A percentile compares a stretch with the other conserved stretches of the same genome.
Conservation (phyloP, 2,113 vertebrate species). For the Caracal caracal region DNA sequence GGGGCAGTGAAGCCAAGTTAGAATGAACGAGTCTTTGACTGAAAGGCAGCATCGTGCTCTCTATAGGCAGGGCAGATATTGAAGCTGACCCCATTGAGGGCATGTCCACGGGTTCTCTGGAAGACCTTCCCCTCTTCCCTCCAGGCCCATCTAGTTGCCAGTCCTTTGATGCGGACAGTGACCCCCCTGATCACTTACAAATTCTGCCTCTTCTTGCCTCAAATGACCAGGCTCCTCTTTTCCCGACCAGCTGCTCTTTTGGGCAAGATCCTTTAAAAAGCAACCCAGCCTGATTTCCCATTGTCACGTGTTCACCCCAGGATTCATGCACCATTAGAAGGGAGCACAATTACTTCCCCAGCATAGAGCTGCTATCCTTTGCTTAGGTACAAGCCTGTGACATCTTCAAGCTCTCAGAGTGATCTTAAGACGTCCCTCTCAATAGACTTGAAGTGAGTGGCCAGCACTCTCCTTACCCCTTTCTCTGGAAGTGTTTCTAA, state of each 20-base stretch:
- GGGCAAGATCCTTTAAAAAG: background rate
- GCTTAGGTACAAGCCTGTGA: background rate
- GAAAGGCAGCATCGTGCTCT: background rate
- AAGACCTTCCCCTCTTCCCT: background rate
- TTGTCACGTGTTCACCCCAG: background rate
- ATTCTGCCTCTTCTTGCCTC: background rate
- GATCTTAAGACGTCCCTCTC: background rate
- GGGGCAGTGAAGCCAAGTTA: background rate
- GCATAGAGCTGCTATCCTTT: background rate
- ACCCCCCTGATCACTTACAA: background rate
- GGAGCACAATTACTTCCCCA: background rate
- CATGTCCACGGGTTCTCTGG: background rate
- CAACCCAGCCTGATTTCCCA: background rate
- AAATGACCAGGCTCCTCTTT: background rate
- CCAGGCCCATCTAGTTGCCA: background rate
- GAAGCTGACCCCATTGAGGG: background rate
- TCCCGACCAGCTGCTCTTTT: background rate
- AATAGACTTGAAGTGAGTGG: background rate
- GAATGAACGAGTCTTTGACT: background rate
- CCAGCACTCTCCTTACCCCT: background rate
- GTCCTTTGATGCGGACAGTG: background rate
- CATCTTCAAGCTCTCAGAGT: background rate
- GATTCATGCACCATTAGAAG: background rate
- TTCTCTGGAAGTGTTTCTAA: background rate
- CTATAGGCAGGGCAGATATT: background rate